Percentiles rank a stretch among this genome's conserved stretches.
Evolutionary conservation across 2,113 vertebrate species (phyloP).

Genomic region (human (Homo sapiens)): GRCh38 chr4:93039501-93040000

Average conservation of each 20-base stretch:
- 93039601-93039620: not conserved
- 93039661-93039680: not conserved
- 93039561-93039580: not conserved
- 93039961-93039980: not conserved
- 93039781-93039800: not conserved
- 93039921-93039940: not conserved
- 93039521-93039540: not conserved
- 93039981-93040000: not conserved
- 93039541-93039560: not conserved
- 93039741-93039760: not conserved
- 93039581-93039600: not conserved
- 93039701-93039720: not conserved
- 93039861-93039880: not conserved
- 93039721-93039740: not conserved
- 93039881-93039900: not conserved
- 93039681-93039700: not conserved
- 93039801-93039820: not conserved
- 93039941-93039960: not conserved
- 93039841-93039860: not conserved
- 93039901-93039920: not conserved
- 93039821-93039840: not conserved
- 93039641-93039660: not conserved
- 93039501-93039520: not conserved
- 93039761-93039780: not conserved
- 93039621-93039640: not conserved